Percentiles rank a stretch among this genome's conserved stretches.
Evolutionary conservation across 2,797 vertebrate genomes (phyloP).

Genomic region (Artibeus jamaicensis): DNA sequence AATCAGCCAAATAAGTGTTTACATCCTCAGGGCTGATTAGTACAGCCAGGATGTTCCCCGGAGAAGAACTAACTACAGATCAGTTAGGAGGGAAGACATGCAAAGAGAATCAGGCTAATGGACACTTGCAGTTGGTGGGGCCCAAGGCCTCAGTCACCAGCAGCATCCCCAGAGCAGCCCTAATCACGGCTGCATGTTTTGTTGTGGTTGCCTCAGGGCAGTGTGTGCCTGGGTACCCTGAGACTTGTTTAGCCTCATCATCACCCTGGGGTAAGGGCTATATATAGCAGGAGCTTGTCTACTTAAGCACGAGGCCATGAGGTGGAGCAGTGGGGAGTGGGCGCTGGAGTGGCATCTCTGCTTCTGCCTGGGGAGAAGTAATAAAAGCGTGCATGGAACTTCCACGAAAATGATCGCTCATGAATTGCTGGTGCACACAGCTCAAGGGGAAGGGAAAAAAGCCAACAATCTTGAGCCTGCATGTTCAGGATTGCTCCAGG

Average conservation of each 20-base stretch:
- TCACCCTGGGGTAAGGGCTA: background rate
- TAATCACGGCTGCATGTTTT: background rate
- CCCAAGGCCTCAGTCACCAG: background rate
- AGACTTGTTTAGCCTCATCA: conserved; percentile 14
- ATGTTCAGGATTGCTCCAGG: conserved; percentile 26
- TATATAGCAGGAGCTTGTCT: background rate
- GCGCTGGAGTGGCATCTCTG: background rate
- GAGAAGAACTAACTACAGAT: background rate
- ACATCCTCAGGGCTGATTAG: background rate
- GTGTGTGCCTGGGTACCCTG: background rate
- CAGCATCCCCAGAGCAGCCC: background rate
- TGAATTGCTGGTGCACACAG: background rate
- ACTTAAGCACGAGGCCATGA: background rate
- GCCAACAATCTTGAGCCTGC: background rate
- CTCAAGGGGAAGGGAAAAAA: background rate
- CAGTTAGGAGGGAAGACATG: background rate
- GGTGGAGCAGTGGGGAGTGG: background rate
- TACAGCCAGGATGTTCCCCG: background rate
- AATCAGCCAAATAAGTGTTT: background rate
- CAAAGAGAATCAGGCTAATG: background rate
- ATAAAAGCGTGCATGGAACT: background rate
- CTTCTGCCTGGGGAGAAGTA: background rate
- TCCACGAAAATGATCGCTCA: background rate
- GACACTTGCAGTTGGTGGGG: accelerated
- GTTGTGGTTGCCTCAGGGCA: background rate